phyloP scores from a whole-genome alignment of 2,113 vertebrate genomes.

The Aviceda subcristata region DNA sequence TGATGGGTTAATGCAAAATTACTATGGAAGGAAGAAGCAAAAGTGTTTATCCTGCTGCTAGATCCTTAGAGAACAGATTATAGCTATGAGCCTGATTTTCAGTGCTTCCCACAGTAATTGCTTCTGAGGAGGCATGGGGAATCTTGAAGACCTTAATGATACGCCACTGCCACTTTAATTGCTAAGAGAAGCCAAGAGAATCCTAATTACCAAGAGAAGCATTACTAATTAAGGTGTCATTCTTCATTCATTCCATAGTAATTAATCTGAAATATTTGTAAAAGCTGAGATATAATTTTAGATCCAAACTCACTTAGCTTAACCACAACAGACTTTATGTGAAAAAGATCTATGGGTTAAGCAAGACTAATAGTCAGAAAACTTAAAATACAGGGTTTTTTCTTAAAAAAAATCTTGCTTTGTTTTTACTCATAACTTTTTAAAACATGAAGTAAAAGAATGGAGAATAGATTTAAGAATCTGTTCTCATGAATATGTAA shows the following conservation, averaged over 20 bases:
- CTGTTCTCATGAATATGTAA: neutral
- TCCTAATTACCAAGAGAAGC: constrained; percentile 76
- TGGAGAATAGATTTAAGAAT: neutral
- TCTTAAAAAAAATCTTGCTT: neutral
- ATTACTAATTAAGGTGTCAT: constrained; percentile 79
- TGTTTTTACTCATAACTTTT: constrained; percentile 16
- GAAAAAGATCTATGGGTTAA: constrained; percentile 36
- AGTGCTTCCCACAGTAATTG: constrained; percentile 72
- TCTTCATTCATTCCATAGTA: constrained; percentile 73
- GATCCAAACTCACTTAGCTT: constrained; percentile 62
- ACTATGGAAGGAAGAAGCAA: constrained; percentile 17
- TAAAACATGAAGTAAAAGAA: neutral
- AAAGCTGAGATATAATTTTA: constrained; percentile 70
- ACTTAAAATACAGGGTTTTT: neutral
- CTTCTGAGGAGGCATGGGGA: constrained; percentile 67
- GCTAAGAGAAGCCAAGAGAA: constrained; percentile 68
- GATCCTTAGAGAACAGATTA: constrained; percentile 67
- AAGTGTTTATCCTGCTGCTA: constrained; percentile 62
- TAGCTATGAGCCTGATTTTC: constrained; percentile 62
- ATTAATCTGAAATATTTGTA: constrained; percentile 75
- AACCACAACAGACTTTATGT: constrained; percentile 45
- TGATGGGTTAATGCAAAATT: constrained; percentile 64
- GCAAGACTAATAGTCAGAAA: constrained; percentile 49
- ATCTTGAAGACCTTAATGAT: constrained; percentile 75
- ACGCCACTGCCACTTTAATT: constrained; percentile 75